Evolutionary conservation across 37 sponge, comb jelly and placozoan species (phyloP).

Genomic region (Lycopodina hypogea): DNA sequence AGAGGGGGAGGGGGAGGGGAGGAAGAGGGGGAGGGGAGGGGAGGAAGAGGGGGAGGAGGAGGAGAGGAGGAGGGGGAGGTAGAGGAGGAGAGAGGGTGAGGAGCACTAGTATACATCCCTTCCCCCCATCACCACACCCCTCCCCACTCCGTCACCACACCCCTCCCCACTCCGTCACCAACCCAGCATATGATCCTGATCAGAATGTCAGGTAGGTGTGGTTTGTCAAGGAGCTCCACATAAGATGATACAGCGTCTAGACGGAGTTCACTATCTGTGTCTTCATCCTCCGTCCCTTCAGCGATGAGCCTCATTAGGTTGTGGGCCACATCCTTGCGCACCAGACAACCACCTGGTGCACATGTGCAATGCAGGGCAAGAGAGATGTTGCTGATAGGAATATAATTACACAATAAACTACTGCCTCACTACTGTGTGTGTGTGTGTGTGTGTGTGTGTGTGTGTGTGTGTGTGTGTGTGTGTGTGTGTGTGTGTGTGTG

Average conservation of each 20-base stretch:
- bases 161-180: neutral
- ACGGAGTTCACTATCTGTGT: slow-evolving; percentile 56
- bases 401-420: neutral
- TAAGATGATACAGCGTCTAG: slow-evolving; percentile 68
- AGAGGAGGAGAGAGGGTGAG: too few relatives aligned
- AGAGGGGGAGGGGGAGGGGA: too few relatives aligned
- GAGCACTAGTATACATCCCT: too few relatives aligned
- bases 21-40: too few relatives aligned
- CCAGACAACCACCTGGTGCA: slow-evolving; percentile 50
- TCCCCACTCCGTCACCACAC: too few relatives aligned
- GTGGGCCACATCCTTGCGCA: slow-evolving; percentile 74
- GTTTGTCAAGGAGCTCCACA: slow-evolving; percentile 56
- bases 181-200: slow-evolving; percentile 83
- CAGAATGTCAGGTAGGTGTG: slow-evolving; percentile 71
- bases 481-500: too few relatives aligned
- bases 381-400: neutral
- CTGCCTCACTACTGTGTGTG: too few relatives aligned
- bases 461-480: too few relatives aligned
- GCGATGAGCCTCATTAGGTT: slow-evolving; percentile 90
- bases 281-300: slow-evolving; percentile 84
- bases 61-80: too few relatives aligned
- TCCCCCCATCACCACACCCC: too few relatives aligned
- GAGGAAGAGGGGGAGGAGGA: too few relatives aligned
- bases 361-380: slow-evolving; percentile 1
- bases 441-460: too few relatives aligned